Base-by-base conservation (phyloP, 92 coral and sea anemone genomes). In the Phenganax subtilis region DNA sequence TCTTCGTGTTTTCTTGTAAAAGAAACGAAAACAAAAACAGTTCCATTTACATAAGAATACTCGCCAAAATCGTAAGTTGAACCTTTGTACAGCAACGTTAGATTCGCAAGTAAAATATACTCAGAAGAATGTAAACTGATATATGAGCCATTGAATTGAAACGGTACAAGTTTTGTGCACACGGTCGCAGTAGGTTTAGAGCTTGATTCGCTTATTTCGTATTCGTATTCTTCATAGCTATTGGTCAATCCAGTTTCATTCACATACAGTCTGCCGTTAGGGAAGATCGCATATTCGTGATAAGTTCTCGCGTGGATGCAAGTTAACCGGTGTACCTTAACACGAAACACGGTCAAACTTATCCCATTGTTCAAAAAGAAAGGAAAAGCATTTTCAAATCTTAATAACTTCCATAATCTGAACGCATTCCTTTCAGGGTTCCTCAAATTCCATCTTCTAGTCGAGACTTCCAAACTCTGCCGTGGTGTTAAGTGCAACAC, bases 111-210 rank as follows among this genome's bases (percentile, higher is more conserved):
- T n/a, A 76, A 53, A 20, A 12, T 61, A 60, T 76, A 76, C 70
- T 76, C 81, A 27, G 70, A 58, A 8, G 81, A 51, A 7, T 31
- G 30, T 15, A 76, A 54, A 11, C 54, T n/a, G 28, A 57, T 76
- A 12, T 76, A 57, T 12, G 70, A 76, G 54, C 55, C 81, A 44
- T 76, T 58, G 0, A 61, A 54, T 1, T 47, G 69, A 20, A 59
- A 59, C 7, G 70, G 81, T 30, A 25, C 69, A 6, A 76, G 66
- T 29, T 76, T 76, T 11, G 27, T 31, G 47, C 81, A 76, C 3
- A 76, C 81, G 27, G 70, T 76, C 9, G 59, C 81, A n/a, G 12
- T 58, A 6, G 81, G 80, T 75, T 75, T 76, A 20, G 9, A 8
- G 16, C 25, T 44, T 15, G 81, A 25, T 28, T 28, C 67, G 47